phyloP scores from a whole-genome alignment of 1,140 invertebrate genomes.

The Micrasema minimum region DNA sequence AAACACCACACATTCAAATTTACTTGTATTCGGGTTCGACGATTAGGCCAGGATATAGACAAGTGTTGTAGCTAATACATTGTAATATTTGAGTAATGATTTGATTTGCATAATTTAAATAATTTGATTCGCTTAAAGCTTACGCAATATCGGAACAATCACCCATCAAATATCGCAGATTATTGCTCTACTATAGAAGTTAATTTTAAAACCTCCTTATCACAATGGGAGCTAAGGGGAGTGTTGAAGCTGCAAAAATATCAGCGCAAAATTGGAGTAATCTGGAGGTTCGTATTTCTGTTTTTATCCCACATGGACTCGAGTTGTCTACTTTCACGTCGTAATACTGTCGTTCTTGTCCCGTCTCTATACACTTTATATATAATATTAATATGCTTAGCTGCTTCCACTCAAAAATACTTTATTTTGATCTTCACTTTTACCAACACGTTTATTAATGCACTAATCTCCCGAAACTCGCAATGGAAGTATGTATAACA shows the following conservation, averaged over 20 bases:
- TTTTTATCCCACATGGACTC: background rate
- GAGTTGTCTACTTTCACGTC: constrained; percentile 1
- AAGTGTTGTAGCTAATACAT: too few species aligned
- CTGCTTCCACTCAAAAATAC: too few species aligned
- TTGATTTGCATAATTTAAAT: constrained; percentile 11
- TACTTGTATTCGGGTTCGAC: too few species aligned
- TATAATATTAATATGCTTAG: too few species aligned
- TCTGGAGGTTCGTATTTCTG: constrained; percentile 72
- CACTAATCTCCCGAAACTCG: too few species aligned
- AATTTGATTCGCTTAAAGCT: constrained; percentile 29
- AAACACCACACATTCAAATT: too few species aligned
- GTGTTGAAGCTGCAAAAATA: constrained; percentile 78
- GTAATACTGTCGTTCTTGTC: constrained; percentile 17
- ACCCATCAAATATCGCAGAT: constrained; percentile 11
- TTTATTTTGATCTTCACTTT: too few species aligned
- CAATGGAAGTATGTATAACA: too few species aligned
- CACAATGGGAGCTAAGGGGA: constrained; percentile 77
- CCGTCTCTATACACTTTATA: too few species aligned
- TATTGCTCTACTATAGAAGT: constrained; percentile 30
- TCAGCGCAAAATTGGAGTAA: constrained; percentile 79
- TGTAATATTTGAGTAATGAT: constrained; percentile 14
- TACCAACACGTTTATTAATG: too few species aligned
- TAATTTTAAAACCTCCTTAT: constrained; percentile 26
- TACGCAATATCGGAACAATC: constrained; percentile 24
- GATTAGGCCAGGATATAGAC: too few species aligned